These are phyloP conservation scores for Calliphora vomitoria DNA, from an alignment of 2,888 invertebrate species.

Conservation along the genomic window DNA sequence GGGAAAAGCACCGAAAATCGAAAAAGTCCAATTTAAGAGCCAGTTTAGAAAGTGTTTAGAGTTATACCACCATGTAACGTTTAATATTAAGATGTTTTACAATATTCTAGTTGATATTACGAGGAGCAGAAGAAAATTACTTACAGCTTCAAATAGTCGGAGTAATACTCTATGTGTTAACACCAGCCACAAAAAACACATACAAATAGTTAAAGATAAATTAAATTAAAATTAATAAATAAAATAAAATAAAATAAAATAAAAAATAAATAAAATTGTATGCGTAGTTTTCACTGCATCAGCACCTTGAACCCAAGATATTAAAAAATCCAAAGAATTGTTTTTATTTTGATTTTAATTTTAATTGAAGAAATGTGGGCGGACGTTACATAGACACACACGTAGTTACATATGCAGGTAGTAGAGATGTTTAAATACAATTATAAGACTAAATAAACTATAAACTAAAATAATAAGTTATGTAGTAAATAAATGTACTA, in stretches of 20 bases:
- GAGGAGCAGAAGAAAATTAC: slow-evolving; percentile 25
- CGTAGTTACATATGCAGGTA: slow-evolving; percentile 13
- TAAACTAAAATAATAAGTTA: slow-evolving; percentile 40
- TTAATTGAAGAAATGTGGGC: slow-evolving; percentile 54
- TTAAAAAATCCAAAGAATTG: slow-evolving; percentile 42
- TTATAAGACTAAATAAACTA: slow-evolving; percentile 52
- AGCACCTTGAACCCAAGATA: slow-evolving; percentile 67
- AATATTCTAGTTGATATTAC: background rate
- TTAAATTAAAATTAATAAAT: slow-evolving; percentile 27
- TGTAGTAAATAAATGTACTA: background rate
- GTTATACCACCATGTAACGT: slow-evolving; percentile 6
- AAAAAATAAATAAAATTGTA: slow-evolving; percentile 18
- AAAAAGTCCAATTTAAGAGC: too few species aligned
- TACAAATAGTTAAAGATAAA: slow-evolving; percentile 33
- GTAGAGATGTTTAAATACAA: slow-evolving; percentile 42
- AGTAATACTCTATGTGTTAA: slow-evolving; percentile 54
- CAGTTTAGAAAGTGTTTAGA: background rate
- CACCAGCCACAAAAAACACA: slow-evolving; percentile 64
- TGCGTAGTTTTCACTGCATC: slow-evolving; percentile 60
- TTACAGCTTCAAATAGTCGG: slow-evolving; percentile 52
- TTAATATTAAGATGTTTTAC: slow-evolving; percentile 30
- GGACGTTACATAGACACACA: slow-evolving; percentile 70
- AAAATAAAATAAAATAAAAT: slow-evolving; percentile 21
- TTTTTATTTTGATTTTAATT: slow-evolving; percentile 8
- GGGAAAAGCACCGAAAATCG: too few species aligned